These are phyloP conservation scores for Xiphorhynchus elegans DNA, from an alignment of 2,113 vertebrate species.

Conservation along the genomic window DNA sequence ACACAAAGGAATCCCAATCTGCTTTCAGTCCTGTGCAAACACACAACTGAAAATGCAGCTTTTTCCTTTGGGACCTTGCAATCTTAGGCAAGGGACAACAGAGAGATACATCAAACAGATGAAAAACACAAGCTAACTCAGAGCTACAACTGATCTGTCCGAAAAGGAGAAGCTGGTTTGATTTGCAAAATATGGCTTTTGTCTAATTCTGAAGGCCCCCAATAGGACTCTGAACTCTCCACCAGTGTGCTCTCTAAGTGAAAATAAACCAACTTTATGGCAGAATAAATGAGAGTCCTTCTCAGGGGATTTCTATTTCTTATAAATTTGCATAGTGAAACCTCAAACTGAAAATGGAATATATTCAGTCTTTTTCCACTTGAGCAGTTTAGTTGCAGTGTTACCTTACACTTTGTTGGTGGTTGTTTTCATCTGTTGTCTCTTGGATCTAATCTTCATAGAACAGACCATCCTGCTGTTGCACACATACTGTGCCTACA, in stretches of 20 bases:
- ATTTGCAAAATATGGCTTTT: not conserved
- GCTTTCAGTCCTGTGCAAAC: slow-evolving; percentile 48
- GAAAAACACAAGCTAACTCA: not conserved
- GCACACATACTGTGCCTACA: not conserved
- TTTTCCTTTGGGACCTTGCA: slow-evolving; percentile 36
- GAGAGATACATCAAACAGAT: slow-evolving; percentile 1
- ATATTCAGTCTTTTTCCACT: not conserved
- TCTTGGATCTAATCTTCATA: not conserved
- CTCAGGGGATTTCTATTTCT: not conserved
- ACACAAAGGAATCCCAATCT: slow-evolving; percentile 53
- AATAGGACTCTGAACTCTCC: not conserved
- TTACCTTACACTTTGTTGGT: not conserved
- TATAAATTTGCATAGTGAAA: not conserved
- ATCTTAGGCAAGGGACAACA: slow-evolving; percentile 16
- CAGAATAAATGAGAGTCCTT: not conserved
- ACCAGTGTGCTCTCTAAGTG: not conserved
- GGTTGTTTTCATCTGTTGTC: not conserved
- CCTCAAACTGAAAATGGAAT: not conserved
- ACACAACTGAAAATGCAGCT: slow-evolving; percentile 13
- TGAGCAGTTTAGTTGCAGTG: not conserved
- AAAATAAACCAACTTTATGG: not conserved
- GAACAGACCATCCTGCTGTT: not conserved
- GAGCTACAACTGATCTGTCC: not conserved
- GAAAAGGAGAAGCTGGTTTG: not conserved
- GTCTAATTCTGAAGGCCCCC: not conserved